Percentiles rank a stretch among this genome's conserved stretches.
Evolutionary conservation across 2,888 invertebrate genomes (phyloP).

Genomic region (Vanessa cardui): DNA sequence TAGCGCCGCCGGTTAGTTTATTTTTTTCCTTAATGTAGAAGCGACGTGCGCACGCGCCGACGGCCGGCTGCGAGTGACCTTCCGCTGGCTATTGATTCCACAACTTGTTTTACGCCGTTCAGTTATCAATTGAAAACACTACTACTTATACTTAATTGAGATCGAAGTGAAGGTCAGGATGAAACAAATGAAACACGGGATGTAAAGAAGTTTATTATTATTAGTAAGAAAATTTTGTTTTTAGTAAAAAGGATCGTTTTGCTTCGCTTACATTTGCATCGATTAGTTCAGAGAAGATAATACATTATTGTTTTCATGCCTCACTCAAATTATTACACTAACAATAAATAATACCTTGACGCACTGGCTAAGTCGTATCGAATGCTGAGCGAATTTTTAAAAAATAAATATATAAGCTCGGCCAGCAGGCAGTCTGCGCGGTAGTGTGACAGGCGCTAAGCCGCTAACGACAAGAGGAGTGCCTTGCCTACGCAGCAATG

Average conservation of each 20-base stretch:
- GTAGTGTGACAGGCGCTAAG: too few species aligned
- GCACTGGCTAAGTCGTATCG: not conserved
- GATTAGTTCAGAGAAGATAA: not conserved
- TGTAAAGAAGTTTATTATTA: not conserved
- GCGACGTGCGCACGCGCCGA: slow-evolving; percentile 33
- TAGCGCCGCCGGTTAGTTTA: not conserved
- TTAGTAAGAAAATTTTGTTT: slow-evolving; percentile 4
- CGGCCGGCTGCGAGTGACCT: slow-evolving; percentile 30
- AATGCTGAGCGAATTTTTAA: not conserved
- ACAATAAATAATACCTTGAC: not conserved
- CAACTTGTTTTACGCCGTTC: not conserved
- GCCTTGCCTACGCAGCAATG: too few species aligned
- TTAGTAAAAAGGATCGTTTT: not conserved
- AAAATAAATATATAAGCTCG: too few species aligned
- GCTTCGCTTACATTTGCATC: slow-evolving; percentile 3
- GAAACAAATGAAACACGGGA: not conserved
- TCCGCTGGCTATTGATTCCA: slow-evolving; percentile 19
- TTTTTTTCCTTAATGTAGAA: not conserved
- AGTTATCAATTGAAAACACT: slow-evolving; percentile 1
- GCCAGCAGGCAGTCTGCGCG: too few species aligned
- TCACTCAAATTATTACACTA: not conserved
- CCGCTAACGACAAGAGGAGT: too few species aligned
- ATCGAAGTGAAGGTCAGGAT: not conserved
- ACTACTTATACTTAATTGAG: slow-evolving; percentile 1
- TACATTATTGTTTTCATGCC: not conserved